phyloP scores from a whole-genome alignment of 2,797 vertebrate species.

The Anguilla marmorata region DNA sequence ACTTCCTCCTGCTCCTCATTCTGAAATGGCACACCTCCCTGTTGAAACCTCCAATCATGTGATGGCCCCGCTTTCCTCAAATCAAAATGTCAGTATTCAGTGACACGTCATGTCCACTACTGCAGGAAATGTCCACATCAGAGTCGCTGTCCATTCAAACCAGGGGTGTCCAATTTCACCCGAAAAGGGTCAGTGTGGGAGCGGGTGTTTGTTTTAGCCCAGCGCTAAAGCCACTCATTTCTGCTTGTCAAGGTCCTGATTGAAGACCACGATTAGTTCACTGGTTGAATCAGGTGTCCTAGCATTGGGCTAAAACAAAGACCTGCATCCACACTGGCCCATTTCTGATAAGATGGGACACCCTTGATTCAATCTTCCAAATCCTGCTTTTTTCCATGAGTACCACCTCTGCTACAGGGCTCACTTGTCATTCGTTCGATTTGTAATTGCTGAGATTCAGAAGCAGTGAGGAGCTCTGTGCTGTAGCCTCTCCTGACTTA shows the following conservation, averaged over 20 bases:
- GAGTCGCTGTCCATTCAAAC: not conserved
- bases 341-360: too few species aligned
- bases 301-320: too few species aligned
- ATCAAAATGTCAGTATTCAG: constrained; percentile 8
- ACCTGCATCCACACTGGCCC: too few species aligned
- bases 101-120: not conserved
- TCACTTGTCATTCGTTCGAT: not conserved
- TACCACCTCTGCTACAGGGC: not conserved
- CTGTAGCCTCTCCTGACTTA: too few species aligned
- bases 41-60: not conserved
- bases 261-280: too few species aligned
- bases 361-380: not conserved
- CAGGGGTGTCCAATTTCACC: too few species aligned
- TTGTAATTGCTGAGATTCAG: not conserved
- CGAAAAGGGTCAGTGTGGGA: too few species aligned
- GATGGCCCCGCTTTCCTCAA: not conserved
- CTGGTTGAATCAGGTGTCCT: too few species aligned
- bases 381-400: not conserved
- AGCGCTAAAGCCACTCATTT: too few species aligned
- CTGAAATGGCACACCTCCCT: not conserved
- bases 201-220: too few species aligned
- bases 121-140: not conserved
- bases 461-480: not conserved
- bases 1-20: not conserved
- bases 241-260: too few species aligned